Percentiles rank a stretch among this genome's conserved stretches.
These are phyloP conservation scores for Drosophila pandora DNA, from an alignment of 1,140 invertebrate genomes.

Conservation along the genomic window DNA sequence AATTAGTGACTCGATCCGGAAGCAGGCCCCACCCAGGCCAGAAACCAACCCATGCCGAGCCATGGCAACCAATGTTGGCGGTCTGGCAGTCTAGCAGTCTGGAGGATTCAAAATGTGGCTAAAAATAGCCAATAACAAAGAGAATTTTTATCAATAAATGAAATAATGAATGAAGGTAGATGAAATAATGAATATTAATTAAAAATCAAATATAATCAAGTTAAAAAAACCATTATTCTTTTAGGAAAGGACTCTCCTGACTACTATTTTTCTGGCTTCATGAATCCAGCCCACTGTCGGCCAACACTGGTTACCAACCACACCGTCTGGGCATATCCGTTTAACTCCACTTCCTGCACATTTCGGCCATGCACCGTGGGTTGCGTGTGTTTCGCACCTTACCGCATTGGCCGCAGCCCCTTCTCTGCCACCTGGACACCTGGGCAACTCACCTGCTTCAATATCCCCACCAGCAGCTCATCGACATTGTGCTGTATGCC, in stretches of 20 bases:
- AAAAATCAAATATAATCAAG: neutral
- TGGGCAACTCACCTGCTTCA: constrained; percentile 87
- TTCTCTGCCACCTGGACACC: neutral
- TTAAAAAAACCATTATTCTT: too few species aligned
- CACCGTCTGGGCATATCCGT: neutral
- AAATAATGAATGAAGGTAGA: too few species aligned
- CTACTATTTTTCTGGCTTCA: neutral
- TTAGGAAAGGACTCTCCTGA: neutral
- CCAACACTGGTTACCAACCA: constrained; percentile 1
- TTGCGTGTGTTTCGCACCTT: constrained; percentile 74
- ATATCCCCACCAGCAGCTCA: constrained; percentile 93
- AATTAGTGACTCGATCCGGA: constrained; percentile 62
- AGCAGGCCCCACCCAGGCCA: constrained; percentile 22
- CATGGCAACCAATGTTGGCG: constrained; percentile 1
- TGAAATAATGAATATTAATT: neutral
- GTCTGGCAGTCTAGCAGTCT: neutral
- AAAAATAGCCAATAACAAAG: constrained; percentile 1
- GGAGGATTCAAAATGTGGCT: neutral
- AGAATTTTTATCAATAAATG: too few species aligned
- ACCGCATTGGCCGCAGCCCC: constrained; percentile 41
- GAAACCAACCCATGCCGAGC: neutral
- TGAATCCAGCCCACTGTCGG: neutral
- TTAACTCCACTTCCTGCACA: constrained; percentile 66
- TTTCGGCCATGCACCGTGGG: constrained; percentile 70
- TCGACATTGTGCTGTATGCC: constrained; percentile 96